These are phyloP conservation scores for Ctenoplectra terminalis DNA, from an alignment of 1,140 invertebrate genomes.

Conservation along the genomic window DNA sequence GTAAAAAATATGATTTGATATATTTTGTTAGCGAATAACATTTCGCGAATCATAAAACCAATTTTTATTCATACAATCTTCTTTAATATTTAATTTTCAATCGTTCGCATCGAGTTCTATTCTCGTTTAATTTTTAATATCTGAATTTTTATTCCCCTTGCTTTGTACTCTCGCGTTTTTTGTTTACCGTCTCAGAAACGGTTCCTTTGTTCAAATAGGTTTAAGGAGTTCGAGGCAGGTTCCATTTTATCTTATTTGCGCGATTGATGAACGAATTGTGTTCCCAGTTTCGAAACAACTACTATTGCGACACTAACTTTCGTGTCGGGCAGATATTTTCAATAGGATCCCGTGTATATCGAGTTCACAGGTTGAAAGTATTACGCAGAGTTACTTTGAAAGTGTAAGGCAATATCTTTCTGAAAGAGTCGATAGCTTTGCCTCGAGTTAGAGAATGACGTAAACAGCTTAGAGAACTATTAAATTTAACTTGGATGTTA, in stretches of 20 bases:
- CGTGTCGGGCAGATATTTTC: not conserved
- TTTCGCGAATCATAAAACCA: no score
- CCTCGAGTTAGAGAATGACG: slow-evolving; percentile 1
- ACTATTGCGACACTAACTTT: not conserved
- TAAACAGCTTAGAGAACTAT: slow-evolving; percentile 21
- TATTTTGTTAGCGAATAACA: no score
- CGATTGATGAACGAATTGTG: not conserved
- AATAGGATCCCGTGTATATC: not conserved
- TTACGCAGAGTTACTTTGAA: not conserved
- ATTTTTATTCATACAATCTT: no score
- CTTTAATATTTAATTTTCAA: no score
- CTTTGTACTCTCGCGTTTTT: no score
- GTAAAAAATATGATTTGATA: no score
- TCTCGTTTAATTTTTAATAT: no score
- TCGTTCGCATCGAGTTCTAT: no score
- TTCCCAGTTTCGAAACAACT: not conserved
- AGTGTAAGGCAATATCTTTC: not conserved
- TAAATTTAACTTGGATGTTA: not conserved
- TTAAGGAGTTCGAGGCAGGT: no score
- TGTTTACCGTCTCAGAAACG: no score
- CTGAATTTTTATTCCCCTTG: no score
- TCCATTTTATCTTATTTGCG: not conserved
- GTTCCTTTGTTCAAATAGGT: no score
- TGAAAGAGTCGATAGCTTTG: not conserved
- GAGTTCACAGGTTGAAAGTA: not conserved